phyloP scores from a whole-genome alignment of 2,113 vertebrate genomes.

The Myiozetetes cayanensis region DNA sequence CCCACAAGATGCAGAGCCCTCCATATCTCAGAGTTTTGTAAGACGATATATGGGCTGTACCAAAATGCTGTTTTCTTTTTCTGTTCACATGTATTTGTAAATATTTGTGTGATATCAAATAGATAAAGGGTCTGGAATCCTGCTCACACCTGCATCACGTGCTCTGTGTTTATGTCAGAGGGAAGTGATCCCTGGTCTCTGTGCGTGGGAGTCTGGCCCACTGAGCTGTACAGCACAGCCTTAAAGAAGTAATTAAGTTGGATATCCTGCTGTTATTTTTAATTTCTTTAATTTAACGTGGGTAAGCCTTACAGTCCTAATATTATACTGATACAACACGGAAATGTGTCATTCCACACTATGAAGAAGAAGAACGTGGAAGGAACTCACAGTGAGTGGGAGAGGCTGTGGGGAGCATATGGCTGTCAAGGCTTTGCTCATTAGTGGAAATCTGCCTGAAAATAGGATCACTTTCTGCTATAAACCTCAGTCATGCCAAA shows the following conservation, averaged over 20 bases:
- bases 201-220: neutral
- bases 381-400: neutral
- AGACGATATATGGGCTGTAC: neutral
- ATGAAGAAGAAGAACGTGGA: neutral
- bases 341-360: neutral
- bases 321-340: neutral
- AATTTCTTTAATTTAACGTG: neutral
- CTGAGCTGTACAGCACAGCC: neutral
- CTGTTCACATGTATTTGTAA: neutral
- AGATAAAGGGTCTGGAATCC: neutral
- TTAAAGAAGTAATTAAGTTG: neutral
- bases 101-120: neutral
- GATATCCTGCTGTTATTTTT: neutral
- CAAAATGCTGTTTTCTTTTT: neutral
- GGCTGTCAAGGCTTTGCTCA: constrained; percentile 31
- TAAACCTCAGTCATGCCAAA: constrained; percentile 13
- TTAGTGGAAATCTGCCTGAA: constrained; percentile 53
- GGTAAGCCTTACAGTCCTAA: neutral
- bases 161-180: accelerated
- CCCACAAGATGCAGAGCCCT: neutral
- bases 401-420: constrained; percentile 39
- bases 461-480: constrained; percentile 35
- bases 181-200: neutral
- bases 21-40: neutral
- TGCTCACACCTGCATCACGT: accelerated